Base-by-base conservation (phyloP, 1,140 invertebrate species). In the Helicoverpa zea region DNA sequence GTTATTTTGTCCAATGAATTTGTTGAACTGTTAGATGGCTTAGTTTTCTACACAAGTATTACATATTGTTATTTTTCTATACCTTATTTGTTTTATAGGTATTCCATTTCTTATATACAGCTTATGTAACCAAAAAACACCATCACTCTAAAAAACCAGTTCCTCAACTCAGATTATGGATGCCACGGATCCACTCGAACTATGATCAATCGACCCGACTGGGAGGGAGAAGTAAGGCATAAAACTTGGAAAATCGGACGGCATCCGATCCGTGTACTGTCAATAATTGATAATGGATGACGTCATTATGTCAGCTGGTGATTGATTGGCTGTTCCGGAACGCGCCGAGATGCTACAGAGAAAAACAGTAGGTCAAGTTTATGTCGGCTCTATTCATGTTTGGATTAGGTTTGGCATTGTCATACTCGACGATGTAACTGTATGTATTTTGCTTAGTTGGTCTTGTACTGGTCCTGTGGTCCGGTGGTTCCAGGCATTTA, bases 221-320 rank as follows among this genome's bases (percentile, higher is more conserved):
- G 56, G 18, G 61, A 29, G 35, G 79, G 56, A n/a, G 18, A 51
- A 70, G 70, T 83, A 84, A 86, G 87, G 87, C 87, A 89, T 89
- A 88, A 88, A 90, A 90, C 89, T 89, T 90, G 88, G 89, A 91
- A 90, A 90, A 89, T 89, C 88, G 80, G 84, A 72, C 82, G 85
- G 83, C 81, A 87, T 88, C 88, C 87, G 88, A 88, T 89, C 86
- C 83, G 85, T 88, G 86, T 88, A 84, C 89, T 89, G 90, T 91
- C 92, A 90, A 93, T 92, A 92, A 93, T 93, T 93, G 91, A 91
- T 93, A 93, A 92, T 92, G 90, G 91, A 93, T 92, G 92, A 93
- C 89, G 92, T 91, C 89, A 92, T 92, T 89, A 90, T 87, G 89
- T 91, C 89, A 88, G 86, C 52, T 63, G 11, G 84, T 91, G 91